Evolutionary conservation across 1,140 invertebrate species (phyloP).

Genomic region (Eumeta japonica): DNA sequence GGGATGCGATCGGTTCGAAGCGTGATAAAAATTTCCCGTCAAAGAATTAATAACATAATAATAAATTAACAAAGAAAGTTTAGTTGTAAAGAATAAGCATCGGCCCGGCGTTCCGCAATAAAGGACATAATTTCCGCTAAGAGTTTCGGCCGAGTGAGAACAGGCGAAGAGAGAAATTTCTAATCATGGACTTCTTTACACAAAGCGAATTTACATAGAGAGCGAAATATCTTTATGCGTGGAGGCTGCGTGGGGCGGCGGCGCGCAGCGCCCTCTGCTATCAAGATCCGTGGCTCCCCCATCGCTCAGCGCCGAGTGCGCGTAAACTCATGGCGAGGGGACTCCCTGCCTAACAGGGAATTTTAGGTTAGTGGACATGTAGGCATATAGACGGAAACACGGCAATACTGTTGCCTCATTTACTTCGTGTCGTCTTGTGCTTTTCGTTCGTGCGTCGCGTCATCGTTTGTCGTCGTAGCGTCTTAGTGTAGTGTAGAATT

Average conservation of each 20-base stretch:
- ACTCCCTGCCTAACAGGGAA: slow-evolving; percentile 27
- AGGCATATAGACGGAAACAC: slow-evolving; percentile 57
- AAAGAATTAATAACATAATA: no score
- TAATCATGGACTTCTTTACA: slow-evolving; percentile 47
- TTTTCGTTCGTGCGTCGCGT: slow-evolving; percentile 53
- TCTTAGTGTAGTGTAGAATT: slow-evolving; percentile 2
- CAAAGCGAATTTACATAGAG: slow-evolving; percentile 40
- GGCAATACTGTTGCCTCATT: slow-evolving; percentile 57
- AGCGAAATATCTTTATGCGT: slow-evolving; percentile 12
- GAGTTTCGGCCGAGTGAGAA: no score
- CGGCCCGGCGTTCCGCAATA: no score
- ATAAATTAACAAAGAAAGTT: no score
- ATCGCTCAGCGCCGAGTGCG: slow-evolving; percentile 32
- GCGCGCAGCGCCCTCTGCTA: slow-evolving; percentile 9
- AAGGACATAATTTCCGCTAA: no score
- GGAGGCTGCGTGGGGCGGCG: slow-evolving; percentile 1
- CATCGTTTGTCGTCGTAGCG: slow-evolving; percentile 41
- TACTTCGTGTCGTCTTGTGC: slow-evolving; percentile 54
- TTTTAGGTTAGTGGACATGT: slow-evolving; percentile 60
- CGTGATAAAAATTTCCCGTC: no score
- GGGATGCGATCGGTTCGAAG: no score
- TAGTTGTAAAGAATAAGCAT: no score
- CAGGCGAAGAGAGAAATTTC: slow-evolving; percentile 26
- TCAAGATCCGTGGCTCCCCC: slow-evolving; percentile 42
- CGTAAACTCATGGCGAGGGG: slow-evolving; percentile 27